Conservation (phyloP, 1,140 invertebrate genomes). For the Drosophila pandora region DNA sequence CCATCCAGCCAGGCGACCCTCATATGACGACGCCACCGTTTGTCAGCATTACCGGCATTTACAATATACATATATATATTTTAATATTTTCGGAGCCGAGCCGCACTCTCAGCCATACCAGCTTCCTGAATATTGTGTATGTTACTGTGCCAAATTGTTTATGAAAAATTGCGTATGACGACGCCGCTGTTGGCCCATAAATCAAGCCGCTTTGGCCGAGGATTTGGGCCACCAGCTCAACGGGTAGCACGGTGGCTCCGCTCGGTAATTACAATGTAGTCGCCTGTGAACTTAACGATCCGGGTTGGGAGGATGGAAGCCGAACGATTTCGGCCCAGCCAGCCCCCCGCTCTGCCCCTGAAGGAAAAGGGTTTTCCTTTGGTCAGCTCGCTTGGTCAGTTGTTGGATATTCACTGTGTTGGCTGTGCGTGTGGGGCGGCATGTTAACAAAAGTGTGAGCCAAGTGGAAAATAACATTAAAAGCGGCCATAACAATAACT, state of each 20-base stretch:
- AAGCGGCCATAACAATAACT: slow-evolving; percentile 80
- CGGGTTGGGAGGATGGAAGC: slow-evolving; percentile 59
- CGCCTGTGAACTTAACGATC: slow-evolving; percentile 81
- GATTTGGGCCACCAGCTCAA: slow-evolving; percentile 73
- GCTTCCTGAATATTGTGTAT: slow-evolving; percentile 47
- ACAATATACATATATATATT: slow-evolving; percentile 74
- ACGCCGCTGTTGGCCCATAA: slow-evolving; percentile 71
- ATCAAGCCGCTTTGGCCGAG: slow-evolving; percentile 73
- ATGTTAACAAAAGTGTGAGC: slow-evolving; percentile 81
- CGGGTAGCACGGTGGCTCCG: slow-evolving; percentile 46
- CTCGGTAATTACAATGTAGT: slow-evolving; percentile 79
- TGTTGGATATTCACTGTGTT: slow-evolving; percentile 8
- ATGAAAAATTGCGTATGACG: slow-evolving; percentile 81
- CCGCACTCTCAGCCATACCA: slow-evolving; percentile 9
- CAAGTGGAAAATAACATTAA: slow-evolving; percentile 83
- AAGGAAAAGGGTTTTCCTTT: slow-evolving; percentile 45
- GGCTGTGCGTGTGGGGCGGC: slow-evolving; percentile 52
- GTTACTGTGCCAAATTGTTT: slow-evolving; percentile 82
- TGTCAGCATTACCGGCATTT: slow-evolving; percentile 78
- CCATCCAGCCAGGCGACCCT: slow-evolving; percentile 52
- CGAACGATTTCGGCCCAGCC: slow-evolving; percentile 44
- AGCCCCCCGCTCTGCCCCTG: slow-evolving; percentile 5
- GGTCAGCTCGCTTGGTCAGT: slow-evolving; percentile 54
- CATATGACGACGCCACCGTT: slow-evolving; percentile 54
- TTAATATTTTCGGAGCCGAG: slow-evolving; percentile 41